Evolutionary conservation across 2,797 vertebrate genomes (phyloP).

Genomic region (Sebastes matsubarae): DNA sequence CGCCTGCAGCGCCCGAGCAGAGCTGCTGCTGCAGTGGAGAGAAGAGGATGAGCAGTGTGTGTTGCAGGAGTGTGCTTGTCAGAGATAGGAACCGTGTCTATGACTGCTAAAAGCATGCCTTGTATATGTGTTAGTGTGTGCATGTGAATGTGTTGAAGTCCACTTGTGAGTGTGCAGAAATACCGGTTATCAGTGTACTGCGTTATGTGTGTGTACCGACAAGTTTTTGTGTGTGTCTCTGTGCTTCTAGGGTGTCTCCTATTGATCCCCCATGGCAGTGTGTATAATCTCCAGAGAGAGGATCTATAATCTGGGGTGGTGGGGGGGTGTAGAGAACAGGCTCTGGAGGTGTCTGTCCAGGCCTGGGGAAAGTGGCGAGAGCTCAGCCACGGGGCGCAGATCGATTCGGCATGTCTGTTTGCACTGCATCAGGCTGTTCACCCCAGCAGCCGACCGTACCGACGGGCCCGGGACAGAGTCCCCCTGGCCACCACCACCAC

Average conservation of each 20-base stretch:
- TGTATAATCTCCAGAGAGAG: constrained; percentile 77
- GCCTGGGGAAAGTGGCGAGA: constrained; percentile 65
- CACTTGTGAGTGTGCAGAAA: constrained; percentile 17
- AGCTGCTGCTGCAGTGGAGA: constrained; percentile 58
- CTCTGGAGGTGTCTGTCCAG: constrained; percentile 60
- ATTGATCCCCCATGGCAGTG: constrained; percentile 74
- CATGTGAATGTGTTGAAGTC: constrained; percentile 4
- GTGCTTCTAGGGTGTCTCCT: constrained; percentile 64
- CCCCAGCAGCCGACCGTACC: constrained; percentile 54
- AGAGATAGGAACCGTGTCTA: constrained; percentile 23
- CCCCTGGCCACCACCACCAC: constrained; percentile 20
- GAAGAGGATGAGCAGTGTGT: constrained; percentile 27
- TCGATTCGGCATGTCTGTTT: constrained; percentile 71
- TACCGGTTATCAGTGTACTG: constrained; percentile 11
- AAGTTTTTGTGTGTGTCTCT: constrained; percentile 17
- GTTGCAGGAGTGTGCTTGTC: constrained; percentile 24
- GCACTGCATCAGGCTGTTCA: constrained; percentile 52
- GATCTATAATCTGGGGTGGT: constrained; percentile 71
- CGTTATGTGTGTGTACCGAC: constrained; percentile 2
- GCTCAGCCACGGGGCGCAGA: constrained; percentile 73
- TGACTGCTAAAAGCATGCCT: constrained; percentile 21
- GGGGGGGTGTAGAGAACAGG: constrained; percentile 57
- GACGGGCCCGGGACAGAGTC: constrained; percentile 50
- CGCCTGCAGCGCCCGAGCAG: constrained; percentile 49
- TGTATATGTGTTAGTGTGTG: constrained; percentile 13